Percentiles rank a stretch among this genome's conserved stretches.
These are phyloP conservation scores for Neoarius graeffei DNA, from an alignment of 2,113 vertebrate species.

Conservation along the genomic window DNA sequence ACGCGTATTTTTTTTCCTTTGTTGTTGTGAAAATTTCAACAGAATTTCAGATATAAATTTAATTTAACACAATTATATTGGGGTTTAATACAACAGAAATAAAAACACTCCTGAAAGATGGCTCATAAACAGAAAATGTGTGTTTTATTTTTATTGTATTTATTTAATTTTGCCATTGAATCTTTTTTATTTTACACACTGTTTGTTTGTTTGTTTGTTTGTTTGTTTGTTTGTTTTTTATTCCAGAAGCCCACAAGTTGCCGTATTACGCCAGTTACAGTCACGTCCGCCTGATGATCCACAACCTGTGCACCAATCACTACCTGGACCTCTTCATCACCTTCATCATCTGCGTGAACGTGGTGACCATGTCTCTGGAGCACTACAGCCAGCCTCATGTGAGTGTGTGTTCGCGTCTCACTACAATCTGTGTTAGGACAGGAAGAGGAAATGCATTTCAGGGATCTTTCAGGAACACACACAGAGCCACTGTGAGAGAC, in stretches of 20 bases:
- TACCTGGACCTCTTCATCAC: slow-evolving; percentile 87
- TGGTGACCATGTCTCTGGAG: slow-evolving; percentile 98
- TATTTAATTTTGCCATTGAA: neutral
- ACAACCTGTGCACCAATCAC: slow-evolving; percentile 86
- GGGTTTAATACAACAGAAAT: neutral
- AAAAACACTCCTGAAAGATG: neutral
- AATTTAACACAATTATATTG: neutral
- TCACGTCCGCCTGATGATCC: slow-evolving; percentile 88
- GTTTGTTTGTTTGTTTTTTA: neutral
- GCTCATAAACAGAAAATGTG: neutral
- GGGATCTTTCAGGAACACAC: neutral
- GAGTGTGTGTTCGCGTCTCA: slow-evolving; percentile 59
- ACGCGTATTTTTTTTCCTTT: neutral
- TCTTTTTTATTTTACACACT: neutral
- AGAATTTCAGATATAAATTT: neutral
- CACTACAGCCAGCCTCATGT: slow-evolving; percentile 95
- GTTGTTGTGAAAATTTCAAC: neutral
- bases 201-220: neutral
- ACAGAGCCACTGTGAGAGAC: too few species aligned
- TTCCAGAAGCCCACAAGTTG: slow-evolving; percentile 89
- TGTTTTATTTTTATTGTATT: neutral
- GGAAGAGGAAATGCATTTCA: too few species aligned
- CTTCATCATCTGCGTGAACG: slow-evolving; percentile 97
- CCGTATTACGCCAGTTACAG: slow-evolving; percentile 93
- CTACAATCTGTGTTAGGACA: neutral